A percentile compares a stretch with the other conserved stretches of the same genome.
Evolutionary conservation across 37 sponge, comb jelly and placozoan species (phyloP).

Genomic region (Chondrilla cf. caribensis): DNA sequence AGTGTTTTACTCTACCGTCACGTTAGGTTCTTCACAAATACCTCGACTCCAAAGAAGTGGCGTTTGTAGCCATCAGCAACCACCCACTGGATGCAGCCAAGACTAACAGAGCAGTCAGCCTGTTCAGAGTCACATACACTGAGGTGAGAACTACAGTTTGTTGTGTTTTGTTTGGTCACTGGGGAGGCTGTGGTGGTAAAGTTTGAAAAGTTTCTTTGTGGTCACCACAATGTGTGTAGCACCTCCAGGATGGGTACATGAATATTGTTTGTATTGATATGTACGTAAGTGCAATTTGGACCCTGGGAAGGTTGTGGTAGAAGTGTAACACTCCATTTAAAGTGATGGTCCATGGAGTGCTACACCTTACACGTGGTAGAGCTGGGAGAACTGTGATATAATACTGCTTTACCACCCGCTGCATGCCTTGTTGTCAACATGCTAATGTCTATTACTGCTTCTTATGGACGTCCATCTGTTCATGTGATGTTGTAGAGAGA

Average conservation of each 20-base stretch:
- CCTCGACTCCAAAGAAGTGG: slow-evolving; percentile 13
- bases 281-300: neutral
- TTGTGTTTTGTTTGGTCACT: too few species aligned
- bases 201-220: neutral
- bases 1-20: neutral
- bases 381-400: too few species aligned
- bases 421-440: too few species aligned
- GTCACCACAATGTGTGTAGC: neutral
- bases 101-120: slow-evolving; percentile 31
- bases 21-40: slow-evolving; percentile 28
- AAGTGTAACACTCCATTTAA: too few species aligned
- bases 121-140: slow-evolving; percentile 23
- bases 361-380: too few species aligned
- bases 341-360: too few species aligned
- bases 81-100: slow-evolving; percentile 38
- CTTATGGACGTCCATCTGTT: too few species aligned
- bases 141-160: neutral
- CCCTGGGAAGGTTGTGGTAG: too few species aligned
- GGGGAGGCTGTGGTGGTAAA: too few species aligned
- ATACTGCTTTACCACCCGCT: too few species aligned
- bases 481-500: slow-evolving; percentile 14
- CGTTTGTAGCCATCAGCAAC: slow-evolving; percentile 45
- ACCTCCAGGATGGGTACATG: too few species aligned
- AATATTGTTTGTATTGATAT: neutral
- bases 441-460: too few species aligned